phyloP scores from a whole-genome alignment of 2,888 invertebrate species.

The Nudaria mundana region DNA sequence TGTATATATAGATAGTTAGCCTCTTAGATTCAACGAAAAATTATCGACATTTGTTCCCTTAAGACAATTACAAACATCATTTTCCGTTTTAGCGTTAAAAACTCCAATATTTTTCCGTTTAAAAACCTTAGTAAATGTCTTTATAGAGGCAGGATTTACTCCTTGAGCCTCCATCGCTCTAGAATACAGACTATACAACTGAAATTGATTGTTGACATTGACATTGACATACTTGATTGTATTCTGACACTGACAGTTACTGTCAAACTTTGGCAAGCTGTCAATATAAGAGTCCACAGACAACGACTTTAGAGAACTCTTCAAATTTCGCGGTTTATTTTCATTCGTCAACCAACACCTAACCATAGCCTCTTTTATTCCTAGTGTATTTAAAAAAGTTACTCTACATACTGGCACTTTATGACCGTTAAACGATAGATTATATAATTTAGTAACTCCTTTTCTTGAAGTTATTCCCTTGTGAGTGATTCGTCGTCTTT shows the following conservation, averaged over 20 bases:
- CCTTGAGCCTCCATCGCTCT: slow-evolving; percentile 40
- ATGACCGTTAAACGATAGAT: slow-evolving; percentile 35
- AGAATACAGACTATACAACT: slow-evolving; percentile 50
- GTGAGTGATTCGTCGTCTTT: slow-evolving; percentile 39
- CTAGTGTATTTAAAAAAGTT: slow-evolving; percentile 58
- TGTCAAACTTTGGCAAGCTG: slow-evolving; percentile 41
- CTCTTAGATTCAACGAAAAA: too few relatives aligned
- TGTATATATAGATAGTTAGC: neutral
- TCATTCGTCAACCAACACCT: slow-evolving; percentile 47
- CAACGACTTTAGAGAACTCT: slow-evolving; percentile 44
- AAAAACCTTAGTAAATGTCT: slow-evolving; percentile 55
- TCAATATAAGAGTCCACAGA: slow-evolving; percentile 53
- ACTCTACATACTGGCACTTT: slow-evolving; percentile 47
- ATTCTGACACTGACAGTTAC: slow-evolving; percentile 44
- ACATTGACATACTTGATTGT: slow-evolving; percentile 42
- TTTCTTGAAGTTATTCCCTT: slow-evolving; percentile 48
- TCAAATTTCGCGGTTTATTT: slow-evolving; percentile 32
- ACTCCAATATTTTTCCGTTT: slow-evolving; percentile 46
- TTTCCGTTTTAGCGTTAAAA: slow-evolving; percentile 55
- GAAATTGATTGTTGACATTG: slow-evolving; percentile 50
- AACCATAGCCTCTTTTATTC: slow-evolving; percentile 59
- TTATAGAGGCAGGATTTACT: slow-evolving; percentile 49
- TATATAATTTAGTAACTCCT: slow-evolving; percentile 51
- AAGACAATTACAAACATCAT: slow-evolving; percentile 42
- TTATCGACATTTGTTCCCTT: too few relatives aligned